A percentile compares a stretch with the other conserved stretches of the same genome.
phyloP scores from a whole-genome alignment of 2,797 vertebrate species.

The Periparus ater region DNA sequence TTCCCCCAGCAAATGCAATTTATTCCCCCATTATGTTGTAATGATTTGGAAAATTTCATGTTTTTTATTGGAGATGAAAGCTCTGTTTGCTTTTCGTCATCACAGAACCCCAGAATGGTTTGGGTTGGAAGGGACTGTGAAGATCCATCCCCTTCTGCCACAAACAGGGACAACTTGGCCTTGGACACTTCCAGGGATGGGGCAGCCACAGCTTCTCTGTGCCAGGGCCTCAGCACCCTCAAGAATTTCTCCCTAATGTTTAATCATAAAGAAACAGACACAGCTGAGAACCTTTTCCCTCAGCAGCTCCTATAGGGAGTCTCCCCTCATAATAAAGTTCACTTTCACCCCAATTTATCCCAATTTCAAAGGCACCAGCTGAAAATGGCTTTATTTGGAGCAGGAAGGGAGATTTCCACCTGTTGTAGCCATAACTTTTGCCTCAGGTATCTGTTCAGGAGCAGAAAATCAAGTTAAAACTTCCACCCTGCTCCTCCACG shows the following conservation, averaged over 20 bases:
- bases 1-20: background rate
- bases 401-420: background rate
- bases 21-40: background rate
- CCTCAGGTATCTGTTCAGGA: background rate
- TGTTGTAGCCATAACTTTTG: accelerated
- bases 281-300: background rate
- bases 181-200: too few relatives aligned
- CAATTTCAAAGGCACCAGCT: background rate
- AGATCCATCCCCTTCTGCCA: too few relatives aligned
- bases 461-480: background rate
- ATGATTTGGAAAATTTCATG: background rate
- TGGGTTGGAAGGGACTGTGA: too few relatives aligned
- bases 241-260: background rate
- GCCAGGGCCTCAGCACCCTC: background rate
- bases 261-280: background rate
- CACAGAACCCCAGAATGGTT: background rate
- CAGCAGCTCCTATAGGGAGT: background rate
- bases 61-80: accelerated
- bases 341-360: background rate
- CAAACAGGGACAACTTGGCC: too few relatives aligned
- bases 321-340: background rate
- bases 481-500: background rate
- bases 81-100: background rate
- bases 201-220: too few relatives aligned
- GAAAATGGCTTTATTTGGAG: background rate